Percentiles rank a stretch among this genome's conserved stretches.
Conservation (phyloP, 1,140 invertebrate genomes). For the Bradynema listronoti region DNA sequence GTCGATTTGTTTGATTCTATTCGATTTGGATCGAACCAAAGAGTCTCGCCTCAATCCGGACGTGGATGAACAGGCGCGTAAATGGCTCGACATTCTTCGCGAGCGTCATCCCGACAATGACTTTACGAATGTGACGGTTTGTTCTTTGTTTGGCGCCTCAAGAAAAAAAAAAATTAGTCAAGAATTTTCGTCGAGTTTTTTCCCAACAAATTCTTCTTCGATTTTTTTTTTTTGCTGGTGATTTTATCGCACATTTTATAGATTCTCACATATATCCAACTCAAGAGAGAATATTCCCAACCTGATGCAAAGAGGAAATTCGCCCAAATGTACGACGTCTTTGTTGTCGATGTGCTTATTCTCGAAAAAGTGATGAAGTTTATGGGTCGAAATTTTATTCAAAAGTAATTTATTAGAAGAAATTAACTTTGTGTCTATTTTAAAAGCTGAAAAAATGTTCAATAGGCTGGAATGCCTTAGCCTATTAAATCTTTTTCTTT, state of each 20-base stretch:
- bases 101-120: no score
- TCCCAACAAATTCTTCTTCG: conserved; percentile 11
- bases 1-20: conserved; percentile 38
- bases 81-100: conserved; percentile 33
- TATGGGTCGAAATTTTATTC: no score
- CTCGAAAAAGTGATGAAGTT: no score
- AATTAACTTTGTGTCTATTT: no score
- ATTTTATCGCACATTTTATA: conserved; percentile 7
- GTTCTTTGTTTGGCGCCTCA: no score
- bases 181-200: background rate
- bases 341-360: no score
- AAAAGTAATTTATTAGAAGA: no score
- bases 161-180: no score
- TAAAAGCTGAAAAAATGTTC: no score
- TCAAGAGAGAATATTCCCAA: conserved; percentile 32
- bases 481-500: no score
- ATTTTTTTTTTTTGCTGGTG: background rate
- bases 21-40: conserved; percentile 34
- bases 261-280: conserved; percentile 36
- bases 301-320: conserved; percentile 26
- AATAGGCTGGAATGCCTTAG: no score
- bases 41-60: conserved; percentile 28
- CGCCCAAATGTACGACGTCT: conserved; percentile 32
- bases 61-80: conserved; percentile 38
- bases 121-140: no score